phyloP scores from a whole-genome alignment of 2,113 vertebrate species.

The Salminus brasiliensis region DNA sequence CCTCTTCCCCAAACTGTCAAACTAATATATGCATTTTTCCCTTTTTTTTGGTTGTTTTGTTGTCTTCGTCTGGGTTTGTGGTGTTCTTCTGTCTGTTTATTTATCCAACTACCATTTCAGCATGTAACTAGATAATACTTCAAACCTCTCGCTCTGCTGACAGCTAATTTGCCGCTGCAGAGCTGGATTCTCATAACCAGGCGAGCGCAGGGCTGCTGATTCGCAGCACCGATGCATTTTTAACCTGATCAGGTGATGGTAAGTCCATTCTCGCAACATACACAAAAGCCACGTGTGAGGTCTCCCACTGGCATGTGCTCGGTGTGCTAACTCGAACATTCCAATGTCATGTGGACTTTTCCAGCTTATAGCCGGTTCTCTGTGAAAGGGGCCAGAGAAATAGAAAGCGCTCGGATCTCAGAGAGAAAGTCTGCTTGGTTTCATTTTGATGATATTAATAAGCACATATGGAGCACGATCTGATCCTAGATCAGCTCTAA shows the following conservation, averaged over 20 bases:
- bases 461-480: background rate
- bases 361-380: constrained; percentile 5
- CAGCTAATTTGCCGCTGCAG: background rate
- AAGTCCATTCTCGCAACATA: background rate
- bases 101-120: background rate
- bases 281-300: constrained; percentile 4
- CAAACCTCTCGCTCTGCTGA: background rate
- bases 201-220: background rate
- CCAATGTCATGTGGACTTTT: constrained; percentile 57
- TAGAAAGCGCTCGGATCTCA: background rate
- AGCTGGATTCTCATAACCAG: background rate
- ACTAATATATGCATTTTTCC: too few relatives aligned
- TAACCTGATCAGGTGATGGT: background rate
- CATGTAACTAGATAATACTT: background rate
- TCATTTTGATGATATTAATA: background rate
- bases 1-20: background rate
- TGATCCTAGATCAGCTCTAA: background rate
- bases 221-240: background rate
- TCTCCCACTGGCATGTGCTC: background rate
- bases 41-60: background rate
- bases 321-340: constrained; percentile 44
- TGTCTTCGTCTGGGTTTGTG: background rate
- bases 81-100: background rate
- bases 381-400: background rate
- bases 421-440: background rate